A percentile compares a stretch with the other conserved stretches of the same genome.
These are phyloP conservation scores for Steinernema hermaphroditum DNA, from an alignment of 2,888 invertebrate genomes.

Conservation along the genomic window DNA sequence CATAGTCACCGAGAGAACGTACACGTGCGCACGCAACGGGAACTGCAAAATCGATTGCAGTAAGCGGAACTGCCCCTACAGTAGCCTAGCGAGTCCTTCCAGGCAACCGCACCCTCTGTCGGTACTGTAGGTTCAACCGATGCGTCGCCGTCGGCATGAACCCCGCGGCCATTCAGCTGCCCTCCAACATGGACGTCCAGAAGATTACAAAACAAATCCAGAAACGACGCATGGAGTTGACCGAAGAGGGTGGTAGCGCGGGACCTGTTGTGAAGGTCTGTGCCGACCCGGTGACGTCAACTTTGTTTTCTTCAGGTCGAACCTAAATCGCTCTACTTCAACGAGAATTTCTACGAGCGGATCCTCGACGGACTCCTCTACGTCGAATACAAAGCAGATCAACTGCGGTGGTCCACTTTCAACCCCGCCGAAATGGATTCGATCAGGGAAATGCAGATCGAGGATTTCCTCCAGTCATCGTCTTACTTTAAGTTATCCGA, in stretches of 20 bases:
- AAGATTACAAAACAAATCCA: neutral
- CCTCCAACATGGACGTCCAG: neutral
- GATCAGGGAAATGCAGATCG: neutral
- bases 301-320: conserved; percentile 10
- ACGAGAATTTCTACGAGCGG: neutral
- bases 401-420: conserved; percentile 10
- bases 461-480: neutral
- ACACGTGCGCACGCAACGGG: conserved; percentile 18
- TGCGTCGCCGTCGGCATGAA: conserved; percentile 34
- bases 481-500: neutral
- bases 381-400: conserved; percentile 10
- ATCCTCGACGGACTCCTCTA: neutral
- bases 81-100: neutral
- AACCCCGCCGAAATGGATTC: neutral
- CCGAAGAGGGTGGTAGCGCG: neutral
- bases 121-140: conserved; percentile 25
- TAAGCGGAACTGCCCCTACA: neutral
- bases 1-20: neutral
- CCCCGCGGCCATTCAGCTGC: conserved; percentile 29
- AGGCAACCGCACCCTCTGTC: conserved; percentile 20
- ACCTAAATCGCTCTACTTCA: conserved; percentile 1
- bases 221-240: conserved; percentile 8
- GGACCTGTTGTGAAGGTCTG: conserved; percentile 8
- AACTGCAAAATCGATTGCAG: conserved; percentile 15
- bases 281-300: neutral